Evolutionary conservation across 2,888 invertebrate species (phyloP).

Genomic region (Exephanes ischioxanthus): DNA sequence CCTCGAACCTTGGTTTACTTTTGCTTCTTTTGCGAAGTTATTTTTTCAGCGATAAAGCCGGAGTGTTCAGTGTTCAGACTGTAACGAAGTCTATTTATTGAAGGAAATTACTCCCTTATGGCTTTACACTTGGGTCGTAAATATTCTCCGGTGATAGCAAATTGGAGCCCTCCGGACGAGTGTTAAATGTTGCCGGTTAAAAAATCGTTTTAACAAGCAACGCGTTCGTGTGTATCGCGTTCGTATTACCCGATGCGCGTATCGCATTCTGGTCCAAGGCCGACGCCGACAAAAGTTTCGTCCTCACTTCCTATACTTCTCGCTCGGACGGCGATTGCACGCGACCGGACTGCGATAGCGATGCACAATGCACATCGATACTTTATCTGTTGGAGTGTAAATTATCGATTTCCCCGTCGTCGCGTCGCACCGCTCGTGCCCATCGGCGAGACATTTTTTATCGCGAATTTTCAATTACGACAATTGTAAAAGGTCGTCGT

Average conservation of each 20-base stretch:
- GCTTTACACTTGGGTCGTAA: neutral
- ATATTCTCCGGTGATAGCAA: neutral
- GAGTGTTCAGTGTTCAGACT: neutral
- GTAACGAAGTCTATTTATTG: neutral
- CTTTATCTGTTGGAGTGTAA: neutral
- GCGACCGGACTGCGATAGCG: neutral
- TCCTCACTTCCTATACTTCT: neutral
- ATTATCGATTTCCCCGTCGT: neutral
- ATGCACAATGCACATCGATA: constrained; percentile 10
- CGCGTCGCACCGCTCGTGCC: neutral
- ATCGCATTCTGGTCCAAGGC: constrained; percentile 33
- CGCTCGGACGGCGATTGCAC: constrained; percentile 3
- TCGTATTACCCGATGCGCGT: constrained; percentile 6
- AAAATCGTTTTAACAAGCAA: neutral
- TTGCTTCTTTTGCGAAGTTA: neutral
- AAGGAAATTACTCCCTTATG: neutral
- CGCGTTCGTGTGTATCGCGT: neutral
- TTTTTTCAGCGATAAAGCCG: neutral
- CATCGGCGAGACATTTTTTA: neutral
- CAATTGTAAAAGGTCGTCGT: neutral
- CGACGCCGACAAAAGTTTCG: constrained; percentile 37
- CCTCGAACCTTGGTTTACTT: neutral
- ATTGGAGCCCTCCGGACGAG: neutral
- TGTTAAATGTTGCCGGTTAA: neutral
- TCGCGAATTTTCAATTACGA: neutral